phyloP scores from a whole-genome alignment of 2,888 invertebrate genomes.

The Lordiphosa fenestrarum region DNA sequence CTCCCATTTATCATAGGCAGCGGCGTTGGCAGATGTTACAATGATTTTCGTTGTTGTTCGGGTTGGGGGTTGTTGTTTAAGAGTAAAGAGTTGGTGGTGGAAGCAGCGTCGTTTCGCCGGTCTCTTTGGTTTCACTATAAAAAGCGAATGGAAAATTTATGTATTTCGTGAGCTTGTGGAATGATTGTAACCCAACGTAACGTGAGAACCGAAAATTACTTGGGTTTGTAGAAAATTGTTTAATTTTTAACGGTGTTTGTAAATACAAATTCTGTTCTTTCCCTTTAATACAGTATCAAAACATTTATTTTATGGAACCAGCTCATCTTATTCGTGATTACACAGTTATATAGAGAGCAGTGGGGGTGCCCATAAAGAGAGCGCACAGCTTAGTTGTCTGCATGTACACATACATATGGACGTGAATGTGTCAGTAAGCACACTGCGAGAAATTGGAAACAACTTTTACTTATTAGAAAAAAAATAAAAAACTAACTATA shows the following conservation, averaged over 20 bases:
- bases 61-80: constrained; percentile 5
- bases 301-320: too few relatives aligned
- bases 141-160: constrained; percentile 9
- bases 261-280: too few relatives aligned
- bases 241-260: background rate
- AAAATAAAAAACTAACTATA: too few relatives aligned
- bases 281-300: too few relatives aligned
- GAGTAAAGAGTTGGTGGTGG: constrained; percentile 3
- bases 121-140: background rate
- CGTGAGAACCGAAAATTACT: background rate
- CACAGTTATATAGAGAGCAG: too few relatives aligned
- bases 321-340: too few relatives aligned
- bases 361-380: background rate
- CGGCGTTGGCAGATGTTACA: constrained; percentile 56
- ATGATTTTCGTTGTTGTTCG: constrained; percentile 29
- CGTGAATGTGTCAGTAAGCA: too few relatives aligned
- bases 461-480: too few relatives aligned
- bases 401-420: too few relatives aligned
- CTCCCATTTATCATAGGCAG: constrained; percentile 62
- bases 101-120: constrained; percentile 11
- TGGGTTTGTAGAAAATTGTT: background rate
- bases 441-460: too few relatives aligned
- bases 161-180: constrained; percentile 5
- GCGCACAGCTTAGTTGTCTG: too few relatives aligned
- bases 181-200: background rate